Percentiles rank a stretch among this genome's conserved stretches.
Conservation (phyloP, 2,113 vertebrate species). For the Neomonachus schauinslandi region DNA sequence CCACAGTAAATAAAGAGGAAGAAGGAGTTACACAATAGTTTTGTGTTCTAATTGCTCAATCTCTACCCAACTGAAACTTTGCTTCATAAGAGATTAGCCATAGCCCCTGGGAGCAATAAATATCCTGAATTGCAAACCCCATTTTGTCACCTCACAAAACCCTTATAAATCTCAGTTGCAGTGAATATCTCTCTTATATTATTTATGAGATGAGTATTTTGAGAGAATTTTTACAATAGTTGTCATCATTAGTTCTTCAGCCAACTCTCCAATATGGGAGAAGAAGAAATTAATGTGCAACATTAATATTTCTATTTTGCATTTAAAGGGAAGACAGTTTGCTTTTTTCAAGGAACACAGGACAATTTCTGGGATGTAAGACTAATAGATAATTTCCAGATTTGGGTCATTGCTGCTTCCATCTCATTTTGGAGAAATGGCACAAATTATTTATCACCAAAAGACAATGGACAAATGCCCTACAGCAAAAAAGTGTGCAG, state of each 20-base stretch:
- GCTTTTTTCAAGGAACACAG: not conserved
- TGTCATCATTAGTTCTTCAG: not conserved
- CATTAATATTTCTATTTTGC: constrained; percentile 39
- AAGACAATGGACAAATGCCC: not conserved
- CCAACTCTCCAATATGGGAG: not conserved
- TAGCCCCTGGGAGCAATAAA: constrained; percentile 9
- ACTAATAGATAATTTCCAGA: not conserved
- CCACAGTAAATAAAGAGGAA: constrained; percentile 56
- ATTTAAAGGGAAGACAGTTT: not conserved
- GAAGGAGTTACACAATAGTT: constrained; percentile 50
- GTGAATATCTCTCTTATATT: not conserved
- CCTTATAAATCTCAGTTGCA: constrained; percentile 61
- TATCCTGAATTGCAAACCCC: constrained; percentile 48
- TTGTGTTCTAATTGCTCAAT: constrained; percentile 58
- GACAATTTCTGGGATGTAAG: not conserved
- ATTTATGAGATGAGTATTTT: not conserved
- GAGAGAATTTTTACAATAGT: not conserved
- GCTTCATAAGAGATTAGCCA: constrained; percentile 43
- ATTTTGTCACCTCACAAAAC: constrained; percentile 21
- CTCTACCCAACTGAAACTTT: constrained; percentile 54
- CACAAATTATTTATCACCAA: not conserved
- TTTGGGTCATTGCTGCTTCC: not conserved
- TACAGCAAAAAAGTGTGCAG: not conserved
- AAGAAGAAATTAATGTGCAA: not conserved
- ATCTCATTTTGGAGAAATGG: not conserved